phyloP scores from a whole-genome alignment of 53 echinoderm and acorn worm species.

The Patiria pectinifera region DNA sequence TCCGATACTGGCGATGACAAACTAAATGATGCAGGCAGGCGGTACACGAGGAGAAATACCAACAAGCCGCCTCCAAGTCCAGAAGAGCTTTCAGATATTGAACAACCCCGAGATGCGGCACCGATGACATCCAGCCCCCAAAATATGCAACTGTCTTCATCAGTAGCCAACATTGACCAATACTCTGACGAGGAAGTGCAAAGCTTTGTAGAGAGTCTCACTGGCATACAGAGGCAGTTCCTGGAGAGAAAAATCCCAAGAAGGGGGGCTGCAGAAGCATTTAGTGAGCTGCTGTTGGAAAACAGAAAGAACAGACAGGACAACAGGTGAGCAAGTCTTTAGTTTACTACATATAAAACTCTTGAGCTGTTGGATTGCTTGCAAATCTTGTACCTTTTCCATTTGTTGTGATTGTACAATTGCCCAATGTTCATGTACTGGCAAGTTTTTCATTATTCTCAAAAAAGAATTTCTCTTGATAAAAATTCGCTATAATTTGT shows the following conservation, averaged over 20 bases:
- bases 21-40: neutral
- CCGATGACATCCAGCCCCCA: neutral
- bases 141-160: neutral
- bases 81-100: slow-evolving; percentile 60
- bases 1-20: slow-evolving; percentile 2
- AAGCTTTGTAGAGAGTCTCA: slow-evolving; percentile 20
- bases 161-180: neutral
- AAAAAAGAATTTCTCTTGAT: neutral
- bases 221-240: slow-evolving; percentile 36
- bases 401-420: too few relatives aligned
- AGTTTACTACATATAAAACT: neutral
- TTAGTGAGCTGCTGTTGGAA: slow-evolving; percentile 21
- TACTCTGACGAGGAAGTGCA: slow-evolving; percentile 34
- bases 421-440: neutral
- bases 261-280: slow-evolving; percentile 13
- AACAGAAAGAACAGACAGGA: slow-evolving; percentile 21
- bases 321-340: neutral
- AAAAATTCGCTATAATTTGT: neutral
- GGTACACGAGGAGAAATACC: neutral
- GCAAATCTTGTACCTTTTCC: too few relatives aligned
- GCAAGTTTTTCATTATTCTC: neutral
- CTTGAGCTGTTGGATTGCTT: neutral
- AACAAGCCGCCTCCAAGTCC: neutral
- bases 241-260: neutral
- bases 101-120: slow-evolving; percentile 51